Evolutionary conservation across 2,113 vertebrate species (phyloP).

Genomic region (Eurypyga helias): DNA sequence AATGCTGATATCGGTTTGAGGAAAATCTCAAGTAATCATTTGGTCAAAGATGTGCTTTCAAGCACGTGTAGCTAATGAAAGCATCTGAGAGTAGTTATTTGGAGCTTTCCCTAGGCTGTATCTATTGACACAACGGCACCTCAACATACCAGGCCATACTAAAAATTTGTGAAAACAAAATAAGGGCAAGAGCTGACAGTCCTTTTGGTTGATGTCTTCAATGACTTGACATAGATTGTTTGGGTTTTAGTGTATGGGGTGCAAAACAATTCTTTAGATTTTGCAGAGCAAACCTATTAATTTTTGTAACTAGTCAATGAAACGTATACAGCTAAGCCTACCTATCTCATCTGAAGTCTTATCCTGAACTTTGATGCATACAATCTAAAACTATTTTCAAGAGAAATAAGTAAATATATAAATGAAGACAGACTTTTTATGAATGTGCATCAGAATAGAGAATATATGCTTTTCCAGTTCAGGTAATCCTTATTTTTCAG

Average conservation of each 20-base stretch:
- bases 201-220: neutral
- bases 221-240: neutral
- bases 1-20: neutral
- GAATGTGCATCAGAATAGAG: neutral
- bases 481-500: neutral
- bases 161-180: neutral
- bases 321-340: neutral
- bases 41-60: neutral
- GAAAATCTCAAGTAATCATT: neutral
- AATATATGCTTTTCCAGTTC: neutral
- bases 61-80: neutral
- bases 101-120: neutral
- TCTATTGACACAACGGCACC: neutral
- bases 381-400: neutral
- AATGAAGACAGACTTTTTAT: neutral
- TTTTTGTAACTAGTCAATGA: neutral
- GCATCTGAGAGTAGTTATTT: neutral
- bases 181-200: neutral
- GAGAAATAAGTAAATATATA: neutral
- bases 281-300: neutral
- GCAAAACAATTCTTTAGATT: neutral
- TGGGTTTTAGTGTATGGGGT: neutral
- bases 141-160: neutral
- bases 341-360: neutral
- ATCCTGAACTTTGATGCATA: neutral